These are phyloP conservation scores for Sinocyclocheilus rhinocerous DNA, from an alignment of 2,113 vertebrate genomes.

Conservation along the genomic window DNA sequence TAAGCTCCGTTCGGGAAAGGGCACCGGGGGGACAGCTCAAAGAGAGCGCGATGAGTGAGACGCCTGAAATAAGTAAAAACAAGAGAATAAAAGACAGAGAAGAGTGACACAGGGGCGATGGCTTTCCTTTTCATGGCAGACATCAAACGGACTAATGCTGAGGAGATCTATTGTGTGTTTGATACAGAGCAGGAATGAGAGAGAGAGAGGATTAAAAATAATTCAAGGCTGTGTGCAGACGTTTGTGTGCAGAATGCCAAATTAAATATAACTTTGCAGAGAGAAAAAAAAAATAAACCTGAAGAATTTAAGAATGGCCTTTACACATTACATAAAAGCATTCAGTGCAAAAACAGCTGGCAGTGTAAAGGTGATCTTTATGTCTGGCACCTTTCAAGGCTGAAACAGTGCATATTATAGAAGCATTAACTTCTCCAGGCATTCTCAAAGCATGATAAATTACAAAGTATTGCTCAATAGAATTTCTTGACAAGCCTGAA, in stretches of 20 bases:
- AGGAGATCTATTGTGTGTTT: constrained; percentile 51
- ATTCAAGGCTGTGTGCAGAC: too few species aligned
- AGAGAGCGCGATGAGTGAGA: constrained; percentile 51
- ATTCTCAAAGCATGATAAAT: too few species aligned
- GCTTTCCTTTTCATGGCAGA: constrained; percentile 51
- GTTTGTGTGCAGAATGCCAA: too few species aligned
- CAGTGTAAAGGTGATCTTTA: too few species aligned
- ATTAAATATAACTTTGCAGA: too few species aligned
- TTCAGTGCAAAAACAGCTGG: too few species aligned
- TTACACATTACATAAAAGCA: too few species aligned
- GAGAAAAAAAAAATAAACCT: too few species aligned
- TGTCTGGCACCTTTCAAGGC: too few species aligned
- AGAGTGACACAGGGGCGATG: constrained; percentile 28
- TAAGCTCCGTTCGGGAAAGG: constrained; percentile 46
- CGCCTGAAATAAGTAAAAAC: constrained; percentile 42
- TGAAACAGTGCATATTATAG: too few species aligned
- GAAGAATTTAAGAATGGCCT: too few species aligned
- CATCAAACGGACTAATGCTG: constrained; percentile 55
- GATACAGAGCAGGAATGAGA: constrained; percentile 38
- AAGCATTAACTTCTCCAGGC: too few species aligned
- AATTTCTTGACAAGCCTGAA: background rate
- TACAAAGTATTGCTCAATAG: background rate
- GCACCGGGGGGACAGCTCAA: constrained; percentile 45
- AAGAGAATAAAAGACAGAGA: constrained; percentile 42
- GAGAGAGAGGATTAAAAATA: background rate